These are phyloP conservation scores for Caenorhabditis brenneri DNA, from an alignment of 1,140 invertebrate genomes.

Conservation along the genomic window DNA sequence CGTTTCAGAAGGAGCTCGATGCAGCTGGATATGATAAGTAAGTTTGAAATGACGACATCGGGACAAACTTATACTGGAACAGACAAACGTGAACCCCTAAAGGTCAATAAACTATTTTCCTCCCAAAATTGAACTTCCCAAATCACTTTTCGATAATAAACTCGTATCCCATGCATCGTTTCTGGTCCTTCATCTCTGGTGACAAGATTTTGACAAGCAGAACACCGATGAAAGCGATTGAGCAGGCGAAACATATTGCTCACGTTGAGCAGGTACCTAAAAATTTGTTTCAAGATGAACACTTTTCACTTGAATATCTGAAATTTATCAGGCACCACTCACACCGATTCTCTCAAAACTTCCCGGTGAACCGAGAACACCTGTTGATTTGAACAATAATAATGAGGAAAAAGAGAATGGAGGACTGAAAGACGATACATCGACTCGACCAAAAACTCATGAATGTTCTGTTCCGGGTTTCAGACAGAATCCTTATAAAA, in stretches of 20 bases:
- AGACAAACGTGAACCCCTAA: no score
- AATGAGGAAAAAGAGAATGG: not conserved
- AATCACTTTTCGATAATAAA: not conserved
- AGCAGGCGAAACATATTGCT: not conserved
- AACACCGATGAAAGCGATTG: not conserved
- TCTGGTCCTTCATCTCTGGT: constrained; percentile 35
- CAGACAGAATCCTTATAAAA: not conserved
- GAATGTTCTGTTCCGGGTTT: constrained; percentile 31
- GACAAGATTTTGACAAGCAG: not conserved
- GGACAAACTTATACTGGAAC: no score
- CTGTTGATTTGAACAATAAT: not conserved
- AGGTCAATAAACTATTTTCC: no score
- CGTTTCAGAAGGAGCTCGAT: constrained; percentile 36
- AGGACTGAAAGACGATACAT: not conserved
- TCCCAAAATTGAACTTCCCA: no score
- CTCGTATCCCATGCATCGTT: constrained; percentile 12
- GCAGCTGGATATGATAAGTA: constrained; percentile 37
- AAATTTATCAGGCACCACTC: no score
- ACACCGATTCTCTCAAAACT: not conserved
- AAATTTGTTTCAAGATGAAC: no score
- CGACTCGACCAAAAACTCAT: not conserved
- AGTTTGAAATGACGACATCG: constrained; percentile 12
- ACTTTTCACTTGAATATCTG: no score
- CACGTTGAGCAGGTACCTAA: not conserved
- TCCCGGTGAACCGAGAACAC: not conserved